phyloP scores from a whole-genome alignment of 2,113 vertebrate genomes.

The Dolichallabes microphthalmus region DNA sequence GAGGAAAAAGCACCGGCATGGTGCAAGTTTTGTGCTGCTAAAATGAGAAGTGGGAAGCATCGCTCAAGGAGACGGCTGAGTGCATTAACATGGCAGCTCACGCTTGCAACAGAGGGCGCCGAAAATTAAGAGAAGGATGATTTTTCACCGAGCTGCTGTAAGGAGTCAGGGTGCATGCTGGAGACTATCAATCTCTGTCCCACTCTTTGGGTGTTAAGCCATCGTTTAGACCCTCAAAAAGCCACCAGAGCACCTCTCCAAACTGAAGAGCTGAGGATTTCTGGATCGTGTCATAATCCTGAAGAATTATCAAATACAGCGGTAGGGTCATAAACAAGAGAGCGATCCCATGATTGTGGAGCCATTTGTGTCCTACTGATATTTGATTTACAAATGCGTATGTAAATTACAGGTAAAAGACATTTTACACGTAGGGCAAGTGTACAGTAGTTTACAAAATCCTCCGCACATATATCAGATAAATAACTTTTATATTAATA shows the following conservation, averaged over 20 bases:
- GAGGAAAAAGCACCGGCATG: not conserved
- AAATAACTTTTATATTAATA: not conserved
- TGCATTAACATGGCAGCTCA: conserved; percentile 33
- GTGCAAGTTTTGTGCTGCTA: not conserved
- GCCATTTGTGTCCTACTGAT: conserved; percentile 12
- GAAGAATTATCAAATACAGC: not conserved
- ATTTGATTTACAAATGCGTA: conserved; percentile 2
- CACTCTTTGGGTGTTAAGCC: not conserved
- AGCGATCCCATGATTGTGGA: not conserved
- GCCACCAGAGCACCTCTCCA: not conserved
- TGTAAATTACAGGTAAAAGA: not conserved
- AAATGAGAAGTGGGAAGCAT: conserved; percentile 6
- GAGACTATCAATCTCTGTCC: conserved; percentile 36
- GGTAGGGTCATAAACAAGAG: not conserved
- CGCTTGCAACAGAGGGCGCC: conserved; percentile 23
- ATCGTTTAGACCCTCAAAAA: not conserved
- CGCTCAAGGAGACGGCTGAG: conserved; percentile 13
- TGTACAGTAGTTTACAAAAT: not conserved
- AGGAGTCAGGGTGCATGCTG: conserved; percentile 9
- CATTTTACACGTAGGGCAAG: not conserved
- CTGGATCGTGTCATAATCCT: not conserved
- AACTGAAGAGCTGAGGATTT: not conserved
- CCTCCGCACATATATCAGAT: not conserved
- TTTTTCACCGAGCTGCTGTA: conserved; percentile 15
- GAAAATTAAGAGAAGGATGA: conserved; percentile 25